These are phyloP conservation scores for Antigone vipio DNA, from an alignment of 2,113 vertebrate species.

Conservation along the genomic window DNA sequence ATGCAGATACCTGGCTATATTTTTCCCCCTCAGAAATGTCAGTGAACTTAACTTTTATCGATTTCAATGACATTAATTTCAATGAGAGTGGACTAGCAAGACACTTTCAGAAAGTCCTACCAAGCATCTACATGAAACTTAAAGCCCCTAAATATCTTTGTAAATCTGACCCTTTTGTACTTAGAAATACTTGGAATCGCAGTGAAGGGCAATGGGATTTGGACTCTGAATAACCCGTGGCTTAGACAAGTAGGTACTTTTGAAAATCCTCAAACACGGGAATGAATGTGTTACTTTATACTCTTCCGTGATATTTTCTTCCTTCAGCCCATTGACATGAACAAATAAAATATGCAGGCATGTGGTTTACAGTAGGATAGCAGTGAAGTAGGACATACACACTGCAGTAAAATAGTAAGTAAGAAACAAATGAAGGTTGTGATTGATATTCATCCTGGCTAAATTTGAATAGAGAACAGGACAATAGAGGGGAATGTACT, in stretches of 20 bases:
- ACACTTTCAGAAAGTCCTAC: background rate
- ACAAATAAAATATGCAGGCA: background rate
- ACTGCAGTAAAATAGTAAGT: background rate
- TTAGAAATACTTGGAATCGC: background rate
- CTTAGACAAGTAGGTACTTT: background rate
- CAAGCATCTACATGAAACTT: background rate
- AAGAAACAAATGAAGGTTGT: conserved; percentile 18
- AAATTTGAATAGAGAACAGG: background rate
- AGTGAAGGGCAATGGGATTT: background rate
- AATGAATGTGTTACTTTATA: background rate
- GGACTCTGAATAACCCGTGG: background rate
- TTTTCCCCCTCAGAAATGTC: background rate
- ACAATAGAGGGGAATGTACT: background rate
- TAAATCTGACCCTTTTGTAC: background rate
- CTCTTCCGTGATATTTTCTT: background rate
- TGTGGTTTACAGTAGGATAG: background rate
- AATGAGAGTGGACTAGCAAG: background rate
- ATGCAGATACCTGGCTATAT: background rate
- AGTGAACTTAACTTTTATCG: conserved; percentile 7
- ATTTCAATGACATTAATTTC: background rate
- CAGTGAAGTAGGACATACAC: background rate
- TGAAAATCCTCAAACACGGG: background rate
- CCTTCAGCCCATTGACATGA: background rate
- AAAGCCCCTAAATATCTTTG: background rate
- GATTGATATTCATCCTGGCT: background rate